Evolutionary conservation across 2,888 invertebrate species (phyloP).

Genomic region (Ecliptopera silaceata): DNA sequence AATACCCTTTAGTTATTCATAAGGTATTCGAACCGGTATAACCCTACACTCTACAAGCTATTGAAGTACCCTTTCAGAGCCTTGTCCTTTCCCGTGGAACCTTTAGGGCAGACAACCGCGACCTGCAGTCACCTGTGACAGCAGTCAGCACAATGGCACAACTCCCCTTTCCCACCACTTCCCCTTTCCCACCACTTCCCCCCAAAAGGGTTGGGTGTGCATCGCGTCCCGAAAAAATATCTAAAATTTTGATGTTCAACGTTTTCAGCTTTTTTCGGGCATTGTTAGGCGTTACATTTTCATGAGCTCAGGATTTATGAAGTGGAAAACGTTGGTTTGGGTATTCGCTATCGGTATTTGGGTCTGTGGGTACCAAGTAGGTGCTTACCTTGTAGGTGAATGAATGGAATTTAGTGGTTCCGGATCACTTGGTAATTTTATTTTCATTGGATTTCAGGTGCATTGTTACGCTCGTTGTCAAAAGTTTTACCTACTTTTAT

Average conservation of each 20-base stretch:
- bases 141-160: conserved; percentile 54
- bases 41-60: conserved; percentile 39
- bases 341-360: conserved; percentile 3
- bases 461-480: neutral
- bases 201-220: conserved; percentile 14
- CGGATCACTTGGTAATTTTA: neutral
- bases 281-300: conserved; percentile 26
- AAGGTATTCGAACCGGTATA: conserved; percentile 35
- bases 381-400: neutral
- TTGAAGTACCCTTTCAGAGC: conserved; percentile 31
- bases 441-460: neutral
- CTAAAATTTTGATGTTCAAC: conserved; percentile 31
- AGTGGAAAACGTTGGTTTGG: conserved; percentile 6
- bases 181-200: no score
- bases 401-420: neutral
- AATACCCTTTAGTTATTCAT: conserved; percentile 41
- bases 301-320: conserved; percentile 25
- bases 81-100: conserved; percentile 33
- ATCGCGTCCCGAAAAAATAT: conserved; percentile 25
- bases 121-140: conserved; percentile 57
- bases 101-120: conserved; percentile 39
- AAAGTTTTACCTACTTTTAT: no score
- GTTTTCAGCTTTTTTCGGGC: conserved; percentile 31
- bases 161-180: conserved; percentile 26
- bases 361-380: neutral